Evolutionary conservation across 2,888 invertebrate species (phyloP).

Genomic region (Agriopis marginaria): DNA sequence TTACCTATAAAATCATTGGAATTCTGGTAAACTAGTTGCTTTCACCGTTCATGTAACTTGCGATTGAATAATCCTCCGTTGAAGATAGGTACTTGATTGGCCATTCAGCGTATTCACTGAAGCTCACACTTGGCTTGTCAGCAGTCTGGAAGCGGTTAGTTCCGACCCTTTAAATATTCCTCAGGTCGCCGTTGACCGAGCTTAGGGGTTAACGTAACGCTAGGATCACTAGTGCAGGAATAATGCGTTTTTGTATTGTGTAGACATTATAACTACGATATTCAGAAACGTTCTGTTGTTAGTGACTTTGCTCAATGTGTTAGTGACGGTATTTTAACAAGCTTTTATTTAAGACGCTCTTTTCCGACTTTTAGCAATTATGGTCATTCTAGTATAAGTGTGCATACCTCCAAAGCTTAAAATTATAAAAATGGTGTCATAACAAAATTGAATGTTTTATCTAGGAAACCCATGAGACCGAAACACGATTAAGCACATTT

Average conservation of each 20-base stretch:
- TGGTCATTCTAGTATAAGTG: no score
- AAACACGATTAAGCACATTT: no score
- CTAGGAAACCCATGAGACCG: no score
- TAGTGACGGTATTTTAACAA: neutral
- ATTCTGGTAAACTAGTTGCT: neutral
- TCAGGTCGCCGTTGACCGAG: constrained; percentile 46
- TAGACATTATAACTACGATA: neutral
- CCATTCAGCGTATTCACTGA: constrained; percentile 17
- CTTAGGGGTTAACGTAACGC: neutral
- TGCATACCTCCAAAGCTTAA: no score
- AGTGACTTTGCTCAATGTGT: no score
- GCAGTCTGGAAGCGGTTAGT: constrained; percentile 40
- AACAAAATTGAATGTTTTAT: no score
- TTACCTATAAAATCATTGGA: neutral
- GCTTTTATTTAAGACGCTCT: no score
- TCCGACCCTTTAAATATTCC: constrained; percentile 42
- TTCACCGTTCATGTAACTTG: neutral
- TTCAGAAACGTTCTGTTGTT: neutral
- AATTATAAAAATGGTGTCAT: no score
- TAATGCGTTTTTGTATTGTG: neutral
- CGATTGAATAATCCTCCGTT: constrained; percentile 18
- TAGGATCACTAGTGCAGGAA: no score
- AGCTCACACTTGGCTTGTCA: constrained; percentile 26
- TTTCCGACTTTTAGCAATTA: no score
- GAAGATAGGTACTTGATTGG: constrained; percentile 14